These are phyloP conservation scores for Caenorhabditis auriculariae DNA, from an alignment of 2,888 invertebrate species.

Conservation along the genomic window DNA sequence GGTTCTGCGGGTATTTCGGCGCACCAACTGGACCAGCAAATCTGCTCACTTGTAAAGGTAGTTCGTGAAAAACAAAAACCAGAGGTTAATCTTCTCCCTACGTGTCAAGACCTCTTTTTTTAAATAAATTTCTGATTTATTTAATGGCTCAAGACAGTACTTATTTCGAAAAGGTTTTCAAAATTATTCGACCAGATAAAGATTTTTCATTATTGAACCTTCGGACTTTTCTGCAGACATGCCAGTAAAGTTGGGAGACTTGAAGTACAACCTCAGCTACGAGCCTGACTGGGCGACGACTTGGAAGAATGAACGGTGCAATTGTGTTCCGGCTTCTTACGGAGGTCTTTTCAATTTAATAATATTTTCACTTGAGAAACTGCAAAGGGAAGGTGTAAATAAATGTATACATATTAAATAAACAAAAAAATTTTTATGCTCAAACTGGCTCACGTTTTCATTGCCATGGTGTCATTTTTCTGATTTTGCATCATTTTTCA, in stretches of 20 bases:
- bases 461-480: too few relatives aligned
- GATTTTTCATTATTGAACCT: neutral
- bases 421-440: too few relatives aligned
- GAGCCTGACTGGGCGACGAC: conserved; percentile 53
- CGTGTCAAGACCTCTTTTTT: too few relatives aligned
- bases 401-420: too few relatives aligned
- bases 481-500: too few relatives aligned
- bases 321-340: conserved; percentile 52
- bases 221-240: conserved; percentile 31
- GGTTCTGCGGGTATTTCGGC: conserved; percentile 55
- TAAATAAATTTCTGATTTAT: too few relatives aligned
- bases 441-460: too few relatives aligned
- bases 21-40: conserved; percentile 33
- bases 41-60: conserved; percentile 42
- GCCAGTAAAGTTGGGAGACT: conserved; percentile 43
- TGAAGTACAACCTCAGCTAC: conserved; percentile 43
- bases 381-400: too few relatives aligned
- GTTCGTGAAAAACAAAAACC: too few relatives aligned
- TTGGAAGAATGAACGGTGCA: conserved; percentile 50
- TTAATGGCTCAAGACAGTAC: neutral
- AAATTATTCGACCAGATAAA: neutral
- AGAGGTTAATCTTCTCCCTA: too few relatives aligned
- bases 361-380: too few relatives aligned
- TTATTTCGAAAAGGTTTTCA: neutral
- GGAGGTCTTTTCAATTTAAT: too few relatives aligned